Base-by-base conservation (phyloP, 2,888 invertebrate species). In the Hybos culiciformis region DNA sequence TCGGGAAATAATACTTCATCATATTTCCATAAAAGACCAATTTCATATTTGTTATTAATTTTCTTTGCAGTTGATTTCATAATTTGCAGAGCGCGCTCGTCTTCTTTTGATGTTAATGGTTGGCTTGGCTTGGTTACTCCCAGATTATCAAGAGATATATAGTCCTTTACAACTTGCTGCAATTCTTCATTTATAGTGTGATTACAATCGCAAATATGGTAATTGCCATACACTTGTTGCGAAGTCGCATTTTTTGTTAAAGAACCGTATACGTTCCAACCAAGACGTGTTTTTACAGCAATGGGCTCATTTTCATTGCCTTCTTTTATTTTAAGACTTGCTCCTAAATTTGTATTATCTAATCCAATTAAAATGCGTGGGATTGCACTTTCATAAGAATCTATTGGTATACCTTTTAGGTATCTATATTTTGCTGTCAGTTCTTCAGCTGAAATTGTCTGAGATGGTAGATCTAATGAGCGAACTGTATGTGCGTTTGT, bases 1-100 rank as follows among this genome's bases (percentile, higher is more conserved):
- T 50, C 46, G 19, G 50, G 48, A n/a, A 45, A 26, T 18, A 34
- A 31, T 42, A 45, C 20, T 17, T 46, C 19, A 17, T 50, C 42
- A 26, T 48, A 48, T 41, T 47, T 49, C 53, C 54, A 53, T 14
- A 54, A 44, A 14, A 55, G 43, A 2, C 50, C 51, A 17, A 48
- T 50, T 47, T 52, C 49, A 15, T 38, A 51, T n/a, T 37, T 34
- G 4, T 39, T 41, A 20, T 20, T 38, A 15, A 36, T 23, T 19
- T 42, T 32, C 32, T 40, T 37, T 15, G 46, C 49, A 11, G 47
- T 50, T n/a, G 32, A 23, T 18, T 49, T 37, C 12, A 50, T 39
- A 9, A 50, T 45, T 23, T 37, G 21, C 18, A 43, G 14, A 11
- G 47, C 45, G 33, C 32, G 40, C 14, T 23, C 8, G n/a, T 48